Conservation (phyloP, 2,888 invertebrate species). For the Xiphydria camelus region DNA sequence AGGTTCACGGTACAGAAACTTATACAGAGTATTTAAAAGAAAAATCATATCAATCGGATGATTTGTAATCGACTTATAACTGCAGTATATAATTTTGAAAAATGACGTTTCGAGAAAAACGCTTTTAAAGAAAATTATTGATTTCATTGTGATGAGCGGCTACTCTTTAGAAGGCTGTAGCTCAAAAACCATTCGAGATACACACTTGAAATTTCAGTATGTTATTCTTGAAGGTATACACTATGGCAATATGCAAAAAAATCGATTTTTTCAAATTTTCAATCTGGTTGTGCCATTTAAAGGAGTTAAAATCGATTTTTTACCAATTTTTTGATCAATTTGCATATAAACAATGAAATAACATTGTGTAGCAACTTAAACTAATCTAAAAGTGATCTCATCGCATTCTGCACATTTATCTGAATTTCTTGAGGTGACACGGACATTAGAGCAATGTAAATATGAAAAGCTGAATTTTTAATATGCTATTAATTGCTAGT, state of each 20-base stretch:
- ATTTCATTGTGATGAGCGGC: background rate
- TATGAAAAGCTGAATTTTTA: too few species aligned
- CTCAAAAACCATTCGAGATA: constrained; percentile 5
- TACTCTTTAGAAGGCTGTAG: background rate
- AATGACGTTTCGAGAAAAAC: constrained; percentile 2
- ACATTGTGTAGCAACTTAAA: too few species aligned
- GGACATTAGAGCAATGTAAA: too few species aligned
- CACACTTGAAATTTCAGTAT: constrained; percentile 3
- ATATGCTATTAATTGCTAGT: too few species aligned
- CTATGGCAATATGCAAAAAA: constrained; percentile 8
- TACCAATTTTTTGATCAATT: too few species aligned
- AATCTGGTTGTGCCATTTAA: too few species aligned
- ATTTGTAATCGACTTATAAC: background rate
- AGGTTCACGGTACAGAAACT: background rate
- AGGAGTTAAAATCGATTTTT: too few species aligned
- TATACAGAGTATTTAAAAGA: background rate
- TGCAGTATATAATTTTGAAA: background rate
- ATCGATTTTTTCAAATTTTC: too few species aligned
- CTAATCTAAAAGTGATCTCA: too few species aligned
- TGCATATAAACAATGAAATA: too few species aligned
- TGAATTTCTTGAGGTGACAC: too few species aligned
- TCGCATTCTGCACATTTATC: too few species aligned
- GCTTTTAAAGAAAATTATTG: constrained; percentile 3
- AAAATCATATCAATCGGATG: constrained; percentile 1
- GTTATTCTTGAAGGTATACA: constrained; percentile 7